Evolutionary conservation across 2,113 vertebrate genomes (phyloP), one percentile per base, ranked within the genome.

Genomic region (Channa argus): DNA sequence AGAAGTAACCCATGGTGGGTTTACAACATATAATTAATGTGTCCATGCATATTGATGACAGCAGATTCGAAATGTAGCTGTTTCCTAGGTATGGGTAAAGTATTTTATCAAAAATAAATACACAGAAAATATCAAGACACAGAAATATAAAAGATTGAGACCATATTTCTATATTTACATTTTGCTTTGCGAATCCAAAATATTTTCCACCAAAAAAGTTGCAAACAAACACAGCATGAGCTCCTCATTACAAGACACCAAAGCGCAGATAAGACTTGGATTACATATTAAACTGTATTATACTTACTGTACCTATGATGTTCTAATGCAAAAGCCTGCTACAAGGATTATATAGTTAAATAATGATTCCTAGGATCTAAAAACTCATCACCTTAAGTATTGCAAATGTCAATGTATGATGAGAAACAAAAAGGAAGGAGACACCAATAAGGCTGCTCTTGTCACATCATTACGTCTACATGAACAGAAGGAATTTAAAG

Each of bases 11-110:
- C 73, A 80, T 71, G 60, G 64, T 24, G 24, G 66, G 60, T 59
- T 47, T 4, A 36, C 44, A 24, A 68, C 77, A 84, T 74, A 86
- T 71, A 88, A 80, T 50, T n/a, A 56, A 11, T 41, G 68, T 81
- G 74, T 86, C 66, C 46, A 61, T 63, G 51, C 46, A 54, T 56
- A 79, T 39, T 7, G 64, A 34, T 0, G 4, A 62, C 37, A 73
- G 47, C 34, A n/a, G 1, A 67, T 61, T 38, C 46, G 52, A 38
- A 67, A 72, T 64, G 62, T 71, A 71, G 36, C 62, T 76, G 56
- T 80, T 80, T 39, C 47, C 8, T 44, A 63, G 4, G 15, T 52
- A 10, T 8, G 36, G 46, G 63, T 53, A 54, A 36, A 77, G 74
- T 39, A 44, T 45, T 58, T 15, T 74, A 63, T 73, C 34, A 39